phyloP scores from a whole-genome alignment of 2,113 vertebrate species.

The Leucopternis melanops region DNA sequence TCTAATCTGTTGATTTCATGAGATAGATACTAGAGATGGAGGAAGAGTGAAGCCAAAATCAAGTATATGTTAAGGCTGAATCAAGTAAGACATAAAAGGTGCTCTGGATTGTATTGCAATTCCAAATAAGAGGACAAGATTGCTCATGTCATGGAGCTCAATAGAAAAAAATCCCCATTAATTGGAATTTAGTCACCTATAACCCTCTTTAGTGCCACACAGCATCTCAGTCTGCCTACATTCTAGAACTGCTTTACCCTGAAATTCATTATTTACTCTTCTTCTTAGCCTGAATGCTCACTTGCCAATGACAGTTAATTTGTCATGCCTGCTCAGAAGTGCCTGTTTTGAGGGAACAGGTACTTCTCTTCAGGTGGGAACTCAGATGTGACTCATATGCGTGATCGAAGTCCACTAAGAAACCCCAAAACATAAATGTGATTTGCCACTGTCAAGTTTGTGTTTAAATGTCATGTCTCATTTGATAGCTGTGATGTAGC shows the following conservation, averaged over 20 bases:
- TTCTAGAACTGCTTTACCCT: background rate
- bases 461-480: background rate
- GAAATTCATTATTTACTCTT: background rate
- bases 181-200: background rate
- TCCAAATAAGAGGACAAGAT: background rate
- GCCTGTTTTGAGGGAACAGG: background rate
- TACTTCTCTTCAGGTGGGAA: background rate
- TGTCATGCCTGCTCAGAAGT: background rate
- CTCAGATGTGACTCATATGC: background rate
- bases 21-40: background rate
- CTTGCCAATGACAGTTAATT: background rate
- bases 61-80: background rate
- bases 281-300: background rate
- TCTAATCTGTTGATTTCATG: background rate
- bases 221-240: background rate
- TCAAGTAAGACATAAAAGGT: background rate
- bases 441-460: background rate
- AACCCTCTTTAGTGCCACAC: background rate
- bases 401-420: background rate
- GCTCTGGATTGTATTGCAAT: background rate
- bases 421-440: background rate
- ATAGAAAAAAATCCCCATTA: background rate
- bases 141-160: background rate
- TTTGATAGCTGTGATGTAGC: background rate
- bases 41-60: background rate